Base-by-base conservation (phyloP, 2,113 vertebrate species). In the Cyprinodon variegatus region DNA sequence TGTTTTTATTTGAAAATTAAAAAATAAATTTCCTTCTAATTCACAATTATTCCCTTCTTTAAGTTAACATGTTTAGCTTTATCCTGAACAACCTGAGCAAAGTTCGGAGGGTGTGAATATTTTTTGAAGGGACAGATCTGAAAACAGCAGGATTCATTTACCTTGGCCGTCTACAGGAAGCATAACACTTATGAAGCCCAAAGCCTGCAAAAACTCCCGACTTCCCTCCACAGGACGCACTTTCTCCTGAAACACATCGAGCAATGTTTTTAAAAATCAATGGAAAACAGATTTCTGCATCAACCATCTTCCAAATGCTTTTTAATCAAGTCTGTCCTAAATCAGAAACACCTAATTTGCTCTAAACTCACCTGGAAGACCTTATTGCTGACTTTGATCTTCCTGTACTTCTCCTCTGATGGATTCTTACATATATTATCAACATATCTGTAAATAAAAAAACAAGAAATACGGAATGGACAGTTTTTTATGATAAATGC, bases 331-430 rank as follows among this genome's bases (percentile, higher is more conserved):
- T 29, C 29, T 29, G 1, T 29, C 29, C 29, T 29, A 29, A 29
- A 29, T 29, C 29, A 29, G 29, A 29, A 29, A 29, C 29, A 29
- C 29, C 29, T 29, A 29, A 9, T 8, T 1, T 29, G 12, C 43
- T 61, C 22, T 13, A 50, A 20, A 84, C 82, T 70, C 22, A 97
- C 98, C 97, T 98, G 97, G 68, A 98, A 99, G 70, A 99, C 94
- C 81, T 95, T 98, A 93, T 99, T 99, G 84, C 96, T 95, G 67
- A 98, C 74, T 91, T 96, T 98, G 88, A 99, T 97, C 89, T 96
- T 98, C 71, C 76, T 92, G 86, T 98, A 99, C 75, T 97, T 99
- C 86, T 98, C 97, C 70, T 99, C 97, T 76, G 95, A 92, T 0
- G 97, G 97, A 65, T 97, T 96, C 81, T 96, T 95, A 68, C 92